Conservation (phyloP, 2,888 invertebrate species). For the Caenorhabditis sinica region DNA sequence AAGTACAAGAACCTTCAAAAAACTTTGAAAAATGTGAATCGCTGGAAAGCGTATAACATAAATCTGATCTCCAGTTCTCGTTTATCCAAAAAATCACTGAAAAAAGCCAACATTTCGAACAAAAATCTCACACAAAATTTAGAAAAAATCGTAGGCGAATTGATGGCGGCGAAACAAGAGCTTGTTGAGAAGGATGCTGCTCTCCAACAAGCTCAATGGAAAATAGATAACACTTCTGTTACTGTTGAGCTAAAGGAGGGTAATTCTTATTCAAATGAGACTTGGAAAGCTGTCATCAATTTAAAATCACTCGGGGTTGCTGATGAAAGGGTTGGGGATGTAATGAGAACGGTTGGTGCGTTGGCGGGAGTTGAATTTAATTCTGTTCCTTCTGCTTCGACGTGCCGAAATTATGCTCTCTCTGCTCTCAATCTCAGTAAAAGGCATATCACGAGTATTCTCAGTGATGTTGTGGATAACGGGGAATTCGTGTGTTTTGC, state of each 20-base stretch:
- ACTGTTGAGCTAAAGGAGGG: neutral
- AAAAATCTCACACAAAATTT: neutral
- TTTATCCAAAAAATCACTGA: neutral
- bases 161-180: neutral
- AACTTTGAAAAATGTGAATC: neutral
- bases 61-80: neutral
- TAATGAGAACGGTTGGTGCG: neutral
- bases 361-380: neutral
- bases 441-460: neutral
- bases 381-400: neutral
- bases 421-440: neutral
- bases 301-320: neutral
- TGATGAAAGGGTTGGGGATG: neutral
- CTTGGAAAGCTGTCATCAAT: neutral
- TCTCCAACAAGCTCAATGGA: too few species aligned
- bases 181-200: neutral
- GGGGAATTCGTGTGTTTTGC: neutral
- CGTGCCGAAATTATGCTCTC: neutral
- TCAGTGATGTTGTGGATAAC: neutral
- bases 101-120: neutral
- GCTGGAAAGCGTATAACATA: neutral
- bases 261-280: neutral
- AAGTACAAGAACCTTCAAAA: neutral
- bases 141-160: neutral
- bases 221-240: neutral